phyloP scores from a whole-genome alignment of 2,888 invertebrate genomes.

The Drosophila falleni region DNA sequence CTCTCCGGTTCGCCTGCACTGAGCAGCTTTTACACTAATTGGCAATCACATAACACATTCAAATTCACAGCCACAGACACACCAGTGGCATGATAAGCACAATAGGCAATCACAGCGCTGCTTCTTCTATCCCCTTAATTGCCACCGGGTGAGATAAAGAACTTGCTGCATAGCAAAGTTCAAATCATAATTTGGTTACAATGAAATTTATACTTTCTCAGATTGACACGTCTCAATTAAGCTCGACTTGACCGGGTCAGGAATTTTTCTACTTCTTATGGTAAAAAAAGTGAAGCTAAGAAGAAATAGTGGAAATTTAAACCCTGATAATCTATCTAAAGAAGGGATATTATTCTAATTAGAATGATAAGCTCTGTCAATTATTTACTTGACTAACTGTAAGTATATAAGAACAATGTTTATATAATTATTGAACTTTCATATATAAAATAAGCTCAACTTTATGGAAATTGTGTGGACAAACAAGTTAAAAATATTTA shows the following conservation, averaged over 20 bases:
- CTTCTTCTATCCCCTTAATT: constrained; percentile 3
- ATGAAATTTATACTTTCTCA: background rate
- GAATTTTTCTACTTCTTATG: background rate
- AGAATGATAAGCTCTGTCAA: no score
- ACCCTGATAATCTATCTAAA: no score
- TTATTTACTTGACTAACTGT: background rate
- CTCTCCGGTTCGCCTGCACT: background rate
- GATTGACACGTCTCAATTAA: background rate
- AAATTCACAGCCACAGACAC: constrained; percentile 4
- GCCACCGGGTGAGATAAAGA: constrained; percentile 10
- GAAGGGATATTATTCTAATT: background rate
- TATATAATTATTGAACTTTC: constrained; percentile 3
- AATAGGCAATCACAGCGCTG: constrained; percentile 18
- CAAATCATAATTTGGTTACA: constrained; percentile 3
- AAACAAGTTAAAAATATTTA: background rate
- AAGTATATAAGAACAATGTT: background rate
- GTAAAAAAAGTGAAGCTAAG: background rate
- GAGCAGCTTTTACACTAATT: constrained; percentile 16
- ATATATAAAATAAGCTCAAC: background rate
- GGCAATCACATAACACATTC: constrained; percentile 5
- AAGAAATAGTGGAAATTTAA: background rate
- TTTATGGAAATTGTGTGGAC: background rate
- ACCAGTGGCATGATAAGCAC: constrained; percentile 11
- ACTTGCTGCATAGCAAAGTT: constrained; percentile 14
- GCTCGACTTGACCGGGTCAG: background rate